Evolutionary conservation across 2,797 vertebrate genomes (phyloP).

Genomic region (Vespertilio murinus): DNA sequence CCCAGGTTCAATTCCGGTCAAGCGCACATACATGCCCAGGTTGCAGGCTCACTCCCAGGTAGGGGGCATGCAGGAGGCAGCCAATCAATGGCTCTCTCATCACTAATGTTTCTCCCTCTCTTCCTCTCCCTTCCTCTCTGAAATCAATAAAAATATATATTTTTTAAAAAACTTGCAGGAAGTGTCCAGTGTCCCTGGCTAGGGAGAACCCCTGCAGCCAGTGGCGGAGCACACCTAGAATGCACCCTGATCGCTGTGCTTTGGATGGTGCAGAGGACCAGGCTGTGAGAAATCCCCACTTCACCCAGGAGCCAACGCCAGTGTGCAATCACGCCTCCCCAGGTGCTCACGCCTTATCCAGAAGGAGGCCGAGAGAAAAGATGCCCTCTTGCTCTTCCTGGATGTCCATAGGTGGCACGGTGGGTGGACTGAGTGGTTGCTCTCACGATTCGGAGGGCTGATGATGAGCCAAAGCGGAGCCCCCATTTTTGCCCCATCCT

Average conservation of each 20-base stretch:
- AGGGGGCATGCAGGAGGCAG: no score
- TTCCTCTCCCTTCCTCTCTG: no score
- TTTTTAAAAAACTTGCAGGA: background rate
- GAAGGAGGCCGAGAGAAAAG: background rate
- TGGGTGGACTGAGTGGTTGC: background rate
- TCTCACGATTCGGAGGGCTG: background rate
- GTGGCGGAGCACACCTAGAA: background rate
- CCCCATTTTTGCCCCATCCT: no score
- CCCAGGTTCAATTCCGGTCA: no score
- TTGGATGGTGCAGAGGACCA: background rate
- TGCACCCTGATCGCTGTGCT: fast-evolving
- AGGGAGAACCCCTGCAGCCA: background rate
- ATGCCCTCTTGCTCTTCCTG: background rate
- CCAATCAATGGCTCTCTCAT: no score
- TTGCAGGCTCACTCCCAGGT: no score
- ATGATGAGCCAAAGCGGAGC: background rate
- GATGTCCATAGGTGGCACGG: background rate
- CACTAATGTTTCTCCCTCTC: no score
- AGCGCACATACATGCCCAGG: no score
- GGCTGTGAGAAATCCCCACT: background rate
- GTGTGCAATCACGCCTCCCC: background rate
- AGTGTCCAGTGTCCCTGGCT: background rate
- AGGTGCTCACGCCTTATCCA: background rate
- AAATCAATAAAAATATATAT: no score
- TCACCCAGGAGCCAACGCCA: background rate